Evolutionary conservation across 2,888 invertebrate species (phyloP), one percentile per base, ranked within the genome.

Genomic region (Tethea ocularis): DNA sequence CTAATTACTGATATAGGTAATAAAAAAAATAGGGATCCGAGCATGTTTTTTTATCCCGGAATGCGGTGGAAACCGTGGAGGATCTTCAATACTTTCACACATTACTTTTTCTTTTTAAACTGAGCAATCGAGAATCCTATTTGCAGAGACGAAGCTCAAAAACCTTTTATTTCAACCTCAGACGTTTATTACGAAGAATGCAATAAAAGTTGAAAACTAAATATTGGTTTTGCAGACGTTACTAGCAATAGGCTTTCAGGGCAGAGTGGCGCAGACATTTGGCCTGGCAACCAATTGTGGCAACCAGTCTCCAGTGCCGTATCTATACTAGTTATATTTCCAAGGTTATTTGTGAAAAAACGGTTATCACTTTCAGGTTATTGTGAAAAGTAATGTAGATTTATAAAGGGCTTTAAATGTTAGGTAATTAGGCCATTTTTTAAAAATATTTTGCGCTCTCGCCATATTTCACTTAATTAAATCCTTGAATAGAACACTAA

Each of bases 221-320:
- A 20, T 20, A 20, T 46, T 46, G 46, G 23, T 56, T 38, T 24
- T 56, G 56, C 38, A 23, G 56, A 41, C 41, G n/a, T 15, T 41
- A 24, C 41, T n/a, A 20, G 46, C 46, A 20, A 46, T 20, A 29
- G 26, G 56, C 56, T 51, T 57, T 46, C 38, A 57, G 56, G 17
- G 46, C n/a, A 20, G 20, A 46, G 46, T 46, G 46, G 20, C 46
- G n/a, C 20, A 38, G 17, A 57, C 46, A 33, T 57, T 23, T 41
- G 57, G n/a, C 22, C 13, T 57, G 57, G 51, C 7, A 57, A 20
- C 46, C 26, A 24, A 20, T 46, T 46, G 46, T 46, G 46, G 10
- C 46, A 46, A n/a, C 17, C 46, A 46, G 46, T 2, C 41, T 20
- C 46, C 10, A 41, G 46, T 20, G 20, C 20, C 20, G 7, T 46